Percentiles rank a stretch among this genome's conserved stretches.
Evolutionary conservation across 2,888 invertebrate genomes (phyloP).

Genomic region (Sphaerophoria rueppellii): DNA sequence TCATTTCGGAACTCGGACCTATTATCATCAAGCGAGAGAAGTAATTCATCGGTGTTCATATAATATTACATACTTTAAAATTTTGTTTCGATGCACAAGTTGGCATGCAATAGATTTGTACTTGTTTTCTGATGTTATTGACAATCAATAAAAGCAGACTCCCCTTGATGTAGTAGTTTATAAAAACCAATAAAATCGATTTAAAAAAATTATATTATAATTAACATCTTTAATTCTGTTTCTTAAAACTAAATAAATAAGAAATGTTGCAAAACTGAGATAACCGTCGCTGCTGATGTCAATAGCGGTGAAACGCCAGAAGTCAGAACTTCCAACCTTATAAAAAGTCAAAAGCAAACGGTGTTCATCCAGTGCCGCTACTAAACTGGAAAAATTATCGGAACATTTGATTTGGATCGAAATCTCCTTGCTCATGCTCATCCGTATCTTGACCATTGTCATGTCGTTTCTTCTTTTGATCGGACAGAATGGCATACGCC

Average conservation of each 20-base stretch:
- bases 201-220: conserved; percentile 12
- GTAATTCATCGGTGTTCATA: conserved; percentile 73
- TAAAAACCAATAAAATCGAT: conserved; percentile 20
- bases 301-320: no score
- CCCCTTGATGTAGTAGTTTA: not conserved
- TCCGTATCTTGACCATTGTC: conserved; percentile 96
- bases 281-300: no score
- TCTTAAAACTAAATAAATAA: no score
- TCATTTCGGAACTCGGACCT: conserved; percentile 91
- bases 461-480: conserved; percentile 95
- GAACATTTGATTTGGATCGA: conserved; percentile 93
- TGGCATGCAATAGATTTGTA: not conserved
- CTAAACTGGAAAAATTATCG: conserved; percentile 90
- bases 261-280: no score
- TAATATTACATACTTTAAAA: conserved; percentile 4
- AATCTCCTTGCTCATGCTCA: conserved; percentile 85
- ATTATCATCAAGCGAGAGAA: conserved; percentile 89
- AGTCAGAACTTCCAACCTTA: no score
- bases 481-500: conserved; percentile 95
- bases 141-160: conserved; percentile 2
- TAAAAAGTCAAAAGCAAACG: conserved; percentile 80
- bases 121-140: conserved; percentile 28
- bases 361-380: conserved; percentile 83
- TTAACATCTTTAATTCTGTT: not conserved
- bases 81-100: conserved; percentile 24